Percentiles rank a stretch among this genome's conserved stretches.
These are phyloP conservation scores for Centropristis striata DNA, from an alignment of 2,113 vertebrate genomes.

Conservation along the genomic window DNA sequence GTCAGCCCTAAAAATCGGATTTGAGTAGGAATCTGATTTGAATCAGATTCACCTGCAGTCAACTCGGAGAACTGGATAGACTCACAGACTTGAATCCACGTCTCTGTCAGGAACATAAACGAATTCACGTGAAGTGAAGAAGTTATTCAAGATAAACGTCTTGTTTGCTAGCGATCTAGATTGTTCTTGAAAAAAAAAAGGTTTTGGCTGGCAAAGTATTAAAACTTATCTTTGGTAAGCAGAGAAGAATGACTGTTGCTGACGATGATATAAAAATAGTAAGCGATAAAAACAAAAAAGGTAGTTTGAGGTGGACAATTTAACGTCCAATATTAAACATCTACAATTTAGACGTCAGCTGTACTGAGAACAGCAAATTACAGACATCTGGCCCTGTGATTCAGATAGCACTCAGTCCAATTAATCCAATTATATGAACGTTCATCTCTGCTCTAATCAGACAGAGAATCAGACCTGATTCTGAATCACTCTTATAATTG, in stretches of 20 bases:
- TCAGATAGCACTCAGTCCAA: conserved; percentile 35
- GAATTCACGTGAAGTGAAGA: no score
- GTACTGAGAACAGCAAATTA: conserved; percentile 30
- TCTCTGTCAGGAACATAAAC: no score
- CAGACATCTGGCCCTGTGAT: conserved; percentile 52
- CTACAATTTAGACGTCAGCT: conserved; percentile 9
- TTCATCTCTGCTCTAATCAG: conserved; percentile 20
- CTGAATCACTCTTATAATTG: conserved; percentile 39
- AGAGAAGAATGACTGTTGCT: neutral
- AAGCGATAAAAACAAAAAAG: neutral
- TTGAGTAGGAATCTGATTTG: no score
- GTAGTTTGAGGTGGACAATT: neutral
- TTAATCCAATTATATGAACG: conserved; percentile 52
- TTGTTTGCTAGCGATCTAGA: no score
- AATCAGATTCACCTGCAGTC: no score
- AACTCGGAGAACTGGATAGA: no score
- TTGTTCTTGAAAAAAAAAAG: no score
- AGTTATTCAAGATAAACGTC: no score
- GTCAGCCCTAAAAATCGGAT: no score
- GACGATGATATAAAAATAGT: neutral
- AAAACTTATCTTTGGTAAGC: neutral
- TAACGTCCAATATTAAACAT: neutral
- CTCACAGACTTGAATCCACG: no score
- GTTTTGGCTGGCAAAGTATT: neutral
- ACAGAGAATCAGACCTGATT: conserved; percentile 15